Percentiles rank a stretch among this genome's conserved stretches.
Conservation (phyloP, 2,113 vertebrate genomes). For the Rhineura floridana region DNA sequence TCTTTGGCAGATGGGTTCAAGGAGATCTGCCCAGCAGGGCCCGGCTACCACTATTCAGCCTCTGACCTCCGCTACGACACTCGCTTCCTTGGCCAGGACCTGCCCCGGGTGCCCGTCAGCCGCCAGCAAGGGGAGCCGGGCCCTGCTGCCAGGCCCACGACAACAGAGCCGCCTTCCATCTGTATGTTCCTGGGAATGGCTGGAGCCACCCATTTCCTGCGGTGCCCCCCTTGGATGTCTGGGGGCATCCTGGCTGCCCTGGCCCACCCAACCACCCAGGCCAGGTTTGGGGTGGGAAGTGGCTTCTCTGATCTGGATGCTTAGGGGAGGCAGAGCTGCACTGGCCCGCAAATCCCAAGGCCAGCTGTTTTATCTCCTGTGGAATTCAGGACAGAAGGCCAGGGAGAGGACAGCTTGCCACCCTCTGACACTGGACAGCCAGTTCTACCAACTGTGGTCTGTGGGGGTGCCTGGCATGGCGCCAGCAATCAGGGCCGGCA, state of each 20-base stretch:
- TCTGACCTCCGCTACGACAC: slow-evolving; percentile 82
- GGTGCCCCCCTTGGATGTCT: too few species aligned
- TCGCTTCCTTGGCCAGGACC: slow-evolving; percentile 69
- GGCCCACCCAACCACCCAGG: background rate
- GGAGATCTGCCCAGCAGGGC: slow-evolving; percentile 90
- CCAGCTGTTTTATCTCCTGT: too few species aligned
- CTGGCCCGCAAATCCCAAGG: too few species aligned
- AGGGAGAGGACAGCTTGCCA: too few species aligned
- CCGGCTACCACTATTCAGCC: slow-evolving; percentile 88
- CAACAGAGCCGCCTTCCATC: slow-evolving; percentile 2
- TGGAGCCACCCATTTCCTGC: background rate
- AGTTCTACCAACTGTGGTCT: too few species aligned
- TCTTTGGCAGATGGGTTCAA: slow-evolving; percentile 81
- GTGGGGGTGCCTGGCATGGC: too few species aligned
- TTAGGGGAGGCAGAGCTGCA: background rate
- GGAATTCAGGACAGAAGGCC: too few species aligned
- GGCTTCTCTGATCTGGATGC: background rate
- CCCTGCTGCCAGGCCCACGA: background rate
- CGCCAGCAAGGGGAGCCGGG: slow-evolving; percentile 42
- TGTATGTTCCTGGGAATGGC: slow-evolving; percentile 22
- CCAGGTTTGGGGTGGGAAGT: background rate
- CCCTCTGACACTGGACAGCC: too few species aligned
- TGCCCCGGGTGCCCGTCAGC: slow-evolving; percentile 64
- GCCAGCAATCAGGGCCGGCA: too few species aligned
- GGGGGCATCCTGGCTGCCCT: background rate